Evolutionary conservation across 2,888 invertebrate genomes (phyloP).

Genomic region (Trichogramma evanescens): DNA sequence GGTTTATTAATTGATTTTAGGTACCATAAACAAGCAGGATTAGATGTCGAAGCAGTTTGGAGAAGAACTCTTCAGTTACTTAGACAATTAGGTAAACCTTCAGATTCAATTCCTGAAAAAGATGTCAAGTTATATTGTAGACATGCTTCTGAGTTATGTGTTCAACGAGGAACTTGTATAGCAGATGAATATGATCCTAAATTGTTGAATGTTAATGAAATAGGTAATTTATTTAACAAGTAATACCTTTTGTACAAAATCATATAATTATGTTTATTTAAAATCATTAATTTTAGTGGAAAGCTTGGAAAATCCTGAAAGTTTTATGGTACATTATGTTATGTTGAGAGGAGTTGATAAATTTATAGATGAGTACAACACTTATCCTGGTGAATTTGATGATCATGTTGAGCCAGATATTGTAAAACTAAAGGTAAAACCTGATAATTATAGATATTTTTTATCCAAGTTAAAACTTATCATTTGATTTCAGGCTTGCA

Average conservation of each 20-base stretch:
- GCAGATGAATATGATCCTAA: constrained; percentile 71
- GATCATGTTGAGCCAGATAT: constrained; percentile 86
- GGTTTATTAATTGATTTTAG: constrained; percentile 33
- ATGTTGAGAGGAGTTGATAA: constrained; percentile 84
- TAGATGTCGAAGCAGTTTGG: constrained; percentile 75
- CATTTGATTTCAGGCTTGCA: constrained; percentile 46
- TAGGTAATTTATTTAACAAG: constrained; percentile 43
- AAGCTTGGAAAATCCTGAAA: constrained; percentile 75
- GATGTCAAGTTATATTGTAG: constrained; percentile 83
- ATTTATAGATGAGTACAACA: constrained; percentile 80
- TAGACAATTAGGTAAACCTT: constrained; percentile 68
- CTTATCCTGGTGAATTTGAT: constrained; percentile 81
- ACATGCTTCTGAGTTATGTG: constrained; percentile 73
- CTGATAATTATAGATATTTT: not conserved
- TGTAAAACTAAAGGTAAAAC: constrained; percentile 66
- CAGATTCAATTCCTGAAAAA: constrained; percentile 66
- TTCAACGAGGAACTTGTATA: constrained; percentile 73
- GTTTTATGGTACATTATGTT: constrained; percentile 83
- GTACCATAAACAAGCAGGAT: constrained; percentile 74
- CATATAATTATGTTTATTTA: constrained; percentile 8
- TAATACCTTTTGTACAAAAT: not conserved
- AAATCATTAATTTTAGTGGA: constrained; percentile 50
- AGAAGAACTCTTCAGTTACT: constrained; percentile 74
- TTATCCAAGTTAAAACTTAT: not conserved
- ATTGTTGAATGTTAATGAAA: constrained; percentile 53